Conservation (phyloP, 2,113 vertebrate genomes). For the Pedionomus torquatus region DNA sequence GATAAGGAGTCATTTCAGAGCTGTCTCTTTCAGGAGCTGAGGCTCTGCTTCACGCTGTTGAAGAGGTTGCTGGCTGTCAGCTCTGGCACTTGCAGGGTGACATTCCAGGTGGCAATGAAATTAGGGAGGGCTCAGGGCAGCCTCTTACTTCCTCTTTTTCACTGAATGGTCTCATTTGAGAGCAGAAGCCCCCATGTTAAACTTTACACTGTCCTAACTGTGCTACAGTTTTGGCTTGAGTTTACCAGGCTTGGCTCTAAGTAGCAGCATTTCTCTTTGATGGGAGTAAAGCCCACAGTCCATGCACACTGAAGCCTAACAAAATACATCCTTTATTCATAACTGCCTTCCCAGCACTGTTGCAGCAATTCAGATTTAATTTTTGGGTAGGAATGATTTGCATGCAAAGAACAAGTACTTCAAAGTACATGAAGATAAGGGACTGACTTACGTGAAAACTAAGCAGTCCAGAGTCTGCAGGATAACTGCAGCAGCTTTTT, state of each 20-base stretch:
- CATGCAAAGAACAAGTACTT: conserved; percentile 18
- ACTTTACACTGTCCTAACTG: not conserved
- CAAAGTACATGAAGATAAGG: conserved; percentile 22
- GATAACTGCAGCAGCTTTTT: not conserved
- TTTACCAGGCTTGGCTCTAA: not conserved
- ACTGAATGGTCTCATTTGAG: not conserved
- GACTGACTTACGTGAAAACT: not conserved
- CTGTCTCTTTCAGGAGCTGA: not conserved
- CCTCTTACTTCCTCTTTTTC: not conserved
- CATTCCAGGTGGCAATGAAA: not conserved
- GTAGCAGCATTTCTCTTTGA: not conserved
- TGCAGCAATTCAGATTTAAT: not conserved
- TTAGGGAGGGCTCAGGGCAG: not conserved
- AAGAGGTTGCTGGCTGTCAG: not conserved
- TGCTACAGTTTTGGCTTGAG: not conserved
- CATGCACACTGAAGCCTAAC: not conserved
- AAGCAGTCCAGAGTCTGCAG: not conserved
- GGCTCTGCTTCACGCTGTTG: not conserved
- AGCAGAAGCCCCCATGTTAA: not conserved
- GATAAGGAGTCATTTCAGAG: not conserved
- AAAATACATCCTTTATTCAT: not conserved
- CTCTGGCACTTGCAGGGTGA: not conserved
- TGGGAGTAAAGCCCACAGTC: not conserved
- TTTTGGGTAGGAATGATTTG: not conserved
- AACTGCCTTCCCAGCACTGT: not conserved